phyloP scores from a whole-genome alignment of 35 echinoderm and acorn worm species.

The Amphiura filiformis region DNA sequence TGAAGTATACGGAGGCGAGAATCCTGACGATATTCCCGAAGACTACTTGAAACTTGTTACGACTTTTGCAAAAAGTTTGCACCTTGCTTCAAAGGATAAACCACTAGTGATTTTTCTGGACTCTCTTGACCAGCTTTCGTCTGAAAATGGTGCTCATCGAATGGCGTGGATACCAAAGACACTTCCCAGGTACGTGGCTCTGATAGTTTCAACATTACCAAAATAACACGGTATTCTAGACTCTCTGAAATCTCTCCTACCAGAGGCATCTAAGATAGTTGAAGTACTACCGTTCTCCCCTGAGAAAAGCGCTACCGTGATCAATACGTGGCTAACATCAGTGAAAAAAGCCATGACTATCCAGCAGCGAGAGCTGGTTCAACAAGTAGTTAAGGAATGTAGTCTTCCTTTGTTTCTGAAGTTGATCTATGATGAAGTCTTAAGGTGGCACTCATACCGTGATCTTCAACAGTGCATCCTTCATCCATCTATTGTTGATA shows the following conservation, averaged over 20 bases:
- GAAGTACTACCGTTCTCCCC: conserved; percentile 43
- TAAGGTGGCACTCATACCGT: conserved; percentile 72
- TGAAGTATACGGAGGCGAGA: neutral
- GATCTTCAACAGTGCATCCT: conserved; percentile 21
- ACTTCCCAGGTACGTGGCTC: conserved; percentile 20
- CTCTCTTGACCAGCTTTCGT: conserved; percentile 69
- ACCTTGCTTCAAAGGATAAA: conserved; percentile 42
- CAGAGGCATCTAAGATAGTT: conserved; percentile 35
- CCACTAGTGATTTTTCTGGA: conserved; percentile 73
- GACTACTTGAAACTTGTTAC: neutral
- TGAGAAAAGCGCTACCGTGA: conserved; percentile 37
- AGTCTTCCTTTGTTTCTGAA: conserved; percentile 84
- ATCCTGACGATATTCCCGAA: neutral
- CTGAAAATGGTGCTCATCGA: conserved; percentile 60
- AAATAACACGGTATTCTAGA: conserved; percentile 59
- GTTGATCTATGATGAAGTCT: conserved; percentile 70
- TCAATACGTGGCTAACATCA: conserved; percentile 51
- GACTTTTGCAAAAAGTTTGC: neutral
- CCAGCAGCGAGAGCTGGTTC: conserved; percentile 41
- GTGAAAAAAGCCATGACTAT: conserved; percentile 28
- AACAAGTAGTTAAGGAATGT: conserved; percentile 39
- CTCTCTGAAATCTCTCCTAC: conserved; percentile 33
- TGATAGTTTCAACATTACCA: conserved; percentile 72
- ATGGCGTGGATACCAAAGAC: conserved; percentile 75
- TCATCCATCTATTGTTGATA: conserved; percentile 37